Conservation (phyloP, 2,797 vertebrate species). For the Myoxocephalus aenaeus region DNA sequence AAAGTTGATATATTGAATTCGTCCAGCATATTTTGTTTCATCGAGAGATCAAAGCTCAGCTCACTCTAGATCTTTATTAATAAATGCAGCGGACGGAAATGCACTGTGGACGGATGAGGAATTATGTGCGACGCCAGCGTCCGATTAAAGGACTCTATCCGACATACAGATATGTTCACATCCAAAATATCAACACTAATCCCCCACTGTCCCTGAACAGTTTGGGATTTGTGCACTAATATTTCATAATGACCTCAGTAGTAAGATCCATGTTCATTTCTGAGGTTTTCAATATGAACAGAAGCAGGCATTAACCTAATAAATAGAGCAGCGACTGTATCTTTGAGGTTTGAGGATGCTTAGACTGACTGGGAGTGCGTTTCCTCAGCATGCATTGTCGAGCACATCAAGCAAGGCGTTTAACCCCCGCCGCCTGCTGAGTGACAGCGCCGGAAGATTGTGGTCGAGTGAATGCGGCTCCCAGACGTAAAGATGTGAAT, state of each 20-base stretch:
- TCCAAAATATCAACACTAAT: slow-evolving; percentile 53
- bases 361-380: not conserved
- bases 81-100: slow-evolving; percentile 34
- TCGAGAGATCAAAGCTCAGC: slow-evolving; percentile 46
- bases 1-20: slow-evolving; percentile 33
- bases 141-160: slow-evolving; percentile 50
- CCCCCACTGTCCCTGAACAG: slow-evolving; percentile 28
- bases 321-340: not conserved
- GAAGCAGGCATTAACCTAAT: not conserved
- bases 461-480: not conserved
- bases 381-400: not conserved
- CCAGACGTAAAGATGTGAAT: slow-evolving; percentile 6
- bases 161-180: slow-evolving; percentile 23
- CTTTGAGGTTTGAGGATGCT: not conserved
- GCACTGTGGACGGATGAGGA: slow-evolving; percentile 40
- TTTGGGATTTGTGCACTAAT: slow-evolving; percentile 52
- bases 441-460: not conserved
- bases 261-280: slow-evolving; percentile 22
- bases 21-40: slow-evolving; percentile 23
- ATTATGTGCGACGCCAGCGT: slow-evolving; percentile 26
- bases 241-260: slow-evolving; percentile 36
- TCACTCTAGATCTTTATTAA: slow-evolving; percentile 38
- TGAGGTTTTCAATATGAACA: slow-evolving; percentile 7
- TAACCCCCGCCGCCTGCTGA: not conserved
- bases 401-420: not conserved